Conservation (phyloP, 1,140 invertebrate species). For the Nephotettix cincticeps region DNA sequence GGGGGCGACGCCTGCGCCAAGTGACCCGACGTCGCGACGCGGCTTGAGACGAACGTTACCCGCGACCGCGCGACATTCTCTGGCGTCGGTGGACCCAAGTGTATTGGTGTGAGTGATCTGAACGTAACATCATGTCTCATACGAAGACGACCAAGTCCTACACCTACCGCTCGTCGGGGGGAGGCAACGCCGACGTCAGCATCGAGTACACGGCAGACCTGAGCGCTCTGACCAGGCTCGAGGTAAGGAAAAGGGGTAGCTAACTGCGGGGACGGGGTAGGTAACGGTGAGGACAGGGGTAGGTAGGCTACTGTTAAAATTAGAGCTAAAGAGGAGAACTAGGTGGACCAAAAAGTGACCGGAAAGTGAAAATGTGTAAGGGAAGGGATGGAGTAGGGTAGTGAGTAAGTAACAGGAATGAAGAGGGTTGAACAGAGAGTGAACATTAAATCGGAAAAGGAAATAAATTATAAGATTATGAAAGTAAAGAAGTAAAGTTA, state of each 20-base stretch:
- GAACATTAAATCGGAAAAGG: too few species aligned
- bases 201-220: conserved; percentile 92
- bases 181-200: conserved; percentile 79
- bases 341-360: too few species aligned
- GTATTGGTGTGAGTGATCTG: conserved; percentile 9
- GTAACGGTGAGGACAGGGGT: too few species aligned
- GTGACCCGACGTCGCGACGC: neutral
- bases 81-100: neutral
- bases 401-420: too few species aligned
- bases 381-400: too few species aligned
- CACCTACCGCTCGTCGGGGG: conserved; percentile 79
- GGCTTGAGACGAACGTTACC: conserved; percentile 4
- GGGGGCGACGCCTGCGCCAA: neutral
- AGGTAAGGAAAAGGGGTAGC: conserved; percentile 69
- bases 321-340: too few species aligned
- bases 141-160: conserved; percentile 69
- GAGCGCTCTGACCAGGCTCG: conserved; percentile 86
- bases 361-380: too few species aligned
- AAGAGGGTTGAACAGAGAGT: too few species aligned
- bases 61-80: neutral
- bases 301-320: too few species aligned
- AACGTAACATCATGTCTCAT: conserved; percentile 18
- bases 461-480: too few species aligned
- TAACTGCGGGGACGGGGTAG: too few species aligned
- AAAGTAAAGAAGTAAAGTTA: too few species aligned